Evolutionary conservation across 2,113 vertebrate genomes (phyloP).

Genomic region (Bos javanicus): DNA sequence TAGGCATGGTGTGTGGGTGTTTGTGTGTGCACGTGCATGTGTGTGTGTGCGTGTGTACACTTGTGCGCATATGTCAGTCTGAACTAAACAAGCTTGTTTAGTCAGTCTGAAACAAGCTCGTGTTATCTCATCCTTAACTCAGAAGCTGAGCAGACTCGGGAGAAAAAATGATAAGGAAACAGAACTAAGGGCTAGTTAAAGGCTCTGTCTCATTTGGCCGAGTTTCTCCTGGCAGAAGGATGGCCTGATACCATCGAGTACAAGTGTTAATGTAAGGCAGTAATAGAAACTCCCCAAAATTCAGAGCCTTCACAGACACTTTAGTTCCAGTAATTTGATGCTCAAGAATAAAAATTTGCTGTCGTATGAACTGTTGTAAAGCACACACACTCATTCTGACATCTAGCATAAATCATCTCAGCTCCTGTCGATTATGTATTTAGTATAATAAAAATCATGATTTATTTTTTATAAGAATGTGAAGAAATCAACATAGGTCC

Average conservation of each 20-base stretch:
- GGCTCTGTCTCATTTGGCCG: background rate
- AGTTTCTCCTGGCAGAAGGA: background rate
- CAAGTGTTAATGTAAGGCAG: background rate
- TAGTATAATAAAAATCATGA: background rate
- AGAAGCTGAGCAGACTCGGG: background rate
- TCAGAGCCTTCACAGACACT: background rate
- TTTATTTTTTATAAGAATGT: background rate
- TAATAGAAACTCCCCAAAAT: background rate
- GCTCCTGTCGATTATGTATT: background rate
- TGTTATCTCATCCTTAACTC: background rate
- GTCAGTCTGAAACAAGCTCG: background rate
- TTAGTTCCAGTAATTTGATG: background rate
- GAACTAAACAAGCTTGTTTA: background rate
- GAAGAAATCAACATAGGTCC: background rate
- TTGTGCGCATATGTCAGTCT: background rate
- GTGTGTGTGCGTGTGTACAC: too few relatives aligned
- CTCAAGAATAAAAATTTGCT: background rate
- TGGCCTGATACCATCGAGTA: background rate
- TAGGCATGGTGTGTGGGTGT: background rate
- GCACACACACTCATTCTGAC: background rate
- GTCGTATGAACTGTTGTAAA: background rate
- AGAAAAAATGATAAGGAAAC: background rate
- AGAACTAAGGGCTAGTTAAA: background rate
- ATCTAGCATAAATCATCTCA: background rate
- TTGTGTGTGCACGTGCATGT: fast-evolving